Evolutionary conservation across 2,888 invertebrate genomes (phyloP).

Genomic region (Eilema depressum): DNA sequence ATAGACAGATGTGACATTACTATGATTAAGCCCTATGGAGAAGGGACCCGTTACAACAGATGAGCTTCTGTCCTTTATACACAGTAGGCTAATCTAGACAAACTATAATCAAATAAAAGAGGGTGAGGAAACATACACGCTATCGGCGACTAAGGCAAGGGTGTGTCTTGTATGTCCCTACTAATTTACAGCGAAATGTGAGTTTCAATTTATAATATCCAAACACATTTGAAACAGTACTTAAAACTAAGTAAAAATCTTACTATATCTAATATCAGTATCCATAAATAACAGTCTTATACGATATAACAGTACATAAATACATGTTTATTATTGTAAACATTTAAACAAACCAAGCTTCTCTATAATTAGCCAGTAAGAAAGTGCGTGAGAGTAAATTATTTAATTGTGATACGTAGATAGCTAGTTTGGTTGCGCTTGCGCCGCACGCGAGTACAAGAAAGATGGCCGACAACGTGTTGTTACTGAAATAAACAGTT

Average conservation of each 20-base stretch:
- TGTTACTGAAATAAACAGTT: constrained; percentile 68
- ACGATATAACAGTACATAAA: constrained; percentile 42
- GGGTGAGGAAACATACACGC: neutral
- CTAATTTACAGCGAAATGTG: neutral
- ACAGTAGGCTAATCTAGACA: no score
- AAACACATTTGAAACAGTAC: no score
- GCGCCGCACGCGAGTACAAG: constrained; percentile 63
- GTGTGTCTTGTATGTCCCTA: neutral
- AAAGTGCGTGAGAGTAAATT: constrained; percentile 81
- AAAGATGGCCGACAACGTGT: constrained; percentile 52
- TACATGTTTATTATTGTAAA: constrained; percentile 62
- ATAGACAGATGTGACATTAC: constrained; percentile 17
- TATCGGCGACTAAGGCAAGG: neutral
- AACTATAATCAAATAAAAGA: neutral
- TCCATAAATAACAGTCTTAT: constrained; percentile 10
- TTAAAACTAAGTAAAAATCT: neutral
- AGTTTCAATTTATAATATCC: neutral
- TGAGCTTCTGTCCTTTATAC: neutral
- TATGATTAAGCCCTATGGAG: neutral
- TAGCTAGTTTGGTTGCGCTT: constrained; percentile 60
- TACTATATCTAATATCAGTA: neutral
- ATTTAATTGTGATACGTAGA: constrained; percentile 74
- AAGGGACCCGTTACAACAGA: neutral
- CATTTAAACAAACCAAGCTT: constrained; percentile 62
- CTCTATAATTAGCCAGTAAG: constrained; percentile 72